Evolutionary conservation across 2,888 invertebrate species (phyloP).

Genomic region (Eupithecia insigniata): DNA sequence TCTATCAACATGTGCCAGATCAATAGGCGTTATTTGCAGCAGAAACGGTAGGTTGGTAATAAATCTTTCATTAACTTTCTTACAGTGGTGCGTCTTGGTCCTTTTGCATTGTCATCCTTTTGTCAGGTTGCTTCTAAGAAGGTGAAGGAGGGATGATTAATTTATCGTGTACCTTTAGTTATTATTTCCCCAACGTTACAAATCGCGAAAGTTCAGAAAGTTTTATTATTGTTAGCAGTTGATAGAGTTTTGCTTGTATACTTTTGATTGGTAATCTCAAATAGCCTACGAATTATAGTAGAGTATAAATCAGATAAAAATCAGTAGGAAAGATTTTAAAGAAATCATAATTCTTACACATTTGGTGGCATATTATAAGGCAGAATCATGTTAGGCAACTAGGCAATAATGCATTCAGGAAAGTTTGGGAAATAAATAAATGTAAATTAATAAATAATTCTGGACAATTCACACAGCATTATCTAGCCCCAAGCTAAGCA

Average conservation of each 20-base stretch:
- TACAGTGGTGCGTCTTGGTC: slow-evolving; percentile 28
- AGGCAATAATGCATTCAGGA: background rate
- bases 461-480: too few relatives aligned
- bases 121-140: background rate
- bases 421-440: background rate
- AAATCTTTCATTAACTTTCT: slow-evolving; percentile 46
- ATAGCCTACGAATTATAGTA: background rate
- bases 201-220: too few relatives aligned
- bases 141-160: too few relatives aligned
- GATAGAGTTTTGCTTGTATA: slow-evolving; percentile 32
- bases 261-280: slow-evolving; percentile 1
- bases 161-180: too few relatives aligned
- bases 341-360: background rate
- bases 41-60: slow-evolving; percentile 35
- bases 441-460: too few relatives aligned
- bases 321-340: background rate
- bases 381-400: background rate
- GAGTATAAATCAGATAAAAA: background rate
- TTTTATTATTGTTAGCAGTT: slow-evolving; percentile 15
- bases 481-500: too few relatives aligned
- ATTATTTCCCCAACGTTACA: too few relatives aligned
- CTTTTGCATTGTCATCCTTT: background rate
- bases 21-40: slow-evolving; percentile 25
- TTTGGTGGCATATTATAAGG: too few relatives aligned
- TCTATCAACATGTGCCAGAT: slow-evolving; percentile 21